phyloP scores from a whole-genome alignment of 1,140 invertebrate species.

The Drosophila kepulauana region DNA sequence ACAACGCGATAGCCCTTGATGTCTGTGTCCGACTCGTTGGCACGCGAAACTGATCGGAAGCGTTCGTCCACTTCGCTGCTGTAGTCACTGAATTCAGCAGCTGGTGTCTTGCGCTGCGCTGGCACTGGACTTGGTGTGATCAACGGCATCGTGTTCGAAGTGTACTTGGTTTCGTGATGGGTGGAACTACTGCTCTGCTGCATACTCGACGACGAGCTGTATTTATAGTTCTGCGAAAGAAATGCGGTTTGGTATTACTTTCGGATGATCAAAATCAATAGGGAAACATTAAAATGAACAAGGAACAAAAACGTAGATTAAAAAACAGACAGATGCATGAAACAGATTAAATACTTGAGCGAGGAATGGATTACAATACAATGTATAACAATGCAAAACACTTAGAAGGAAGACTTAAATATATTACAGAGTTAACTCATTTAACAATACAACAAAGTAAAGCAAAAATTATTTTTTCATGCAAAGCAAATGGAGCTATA shows the following conservation, averaged over 20 bases:
- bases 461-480: no score
- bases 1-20: conserved; percentile 87
- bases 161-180: conserved; percentile 83
- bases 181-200: conserved; percentile 70
- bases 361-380: background rate
- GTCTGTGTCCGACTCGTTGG: conserved; percentile 86
- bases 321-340: conserved; percentile 46
- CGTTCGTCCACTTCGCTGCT: conserved; percentile 90
- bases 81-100: conserved; percentile 90
- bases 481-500: no score
- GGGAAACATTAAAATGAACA: conserved; percentile 18
- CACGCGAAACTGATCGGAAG: conserved; percentile 88
- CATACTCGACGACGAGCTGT: conserved; percentile 66
- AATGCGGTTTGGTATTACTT: background rate
- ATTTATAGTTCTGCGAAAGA: conserved; percentile 70
- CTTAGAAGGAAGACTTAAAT: background rate
- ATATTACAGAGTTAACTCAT: no score
- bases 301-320: conserved; percentile 21
- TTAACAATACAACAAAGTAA: background rate
- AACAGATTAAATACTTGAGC: background rate
- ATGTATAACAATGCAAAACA: background rate
- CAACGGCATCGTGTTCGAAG: conserved; percentile 80
- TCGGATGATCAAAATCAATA: background rate
- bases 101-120: conserved; percentile 89
- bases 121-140: conserved; percentile 85